A percentile compares a stretch with the other conserved stretches of the same genome.
phyloP scores from a whole-genome alignment of 2,888 invertebrate genomes.

The Horisme vitalbata region DNA sequence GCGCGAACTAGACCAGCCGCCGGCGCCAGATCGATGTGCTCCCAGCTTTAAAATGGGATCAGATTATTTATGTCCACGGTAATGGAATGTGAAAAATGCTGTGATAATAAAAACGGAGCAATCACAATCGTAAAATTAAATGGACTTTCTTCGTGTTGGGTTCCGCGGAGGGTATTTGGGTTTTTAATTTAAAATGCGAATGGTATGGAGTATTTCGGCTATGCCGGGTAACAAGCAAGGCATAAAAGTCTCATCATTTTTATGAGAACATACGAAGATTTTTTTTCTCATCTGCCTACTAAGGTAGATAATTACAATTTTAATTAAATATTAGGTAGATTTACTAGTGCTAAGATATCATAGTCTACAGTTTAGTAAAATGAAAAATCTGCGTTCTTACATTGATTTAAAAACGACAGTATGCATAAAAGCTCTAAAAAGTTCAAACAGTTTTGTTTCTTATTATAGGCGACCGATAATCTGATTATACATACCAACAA shows the following conservation, averaged over 20 bases:
- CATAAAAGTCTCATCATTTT: too few relatives aligned
- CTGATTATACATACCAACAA: constrained; percentile 61
- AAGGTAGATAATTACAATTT: too few relatives aligned
- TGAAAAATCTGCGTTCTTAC: too few relatives aligned
- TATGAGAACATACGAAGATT: too few relatives aligned
- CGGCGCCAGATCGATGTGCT: constrained; percentile 22
- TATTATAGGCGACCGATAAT: not conserved
- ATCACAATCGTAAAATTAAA: constrained; percentile 27
- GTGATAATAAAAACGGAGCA: constrained; percentile 29
- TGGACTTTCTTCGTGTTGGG: constrained; percentile 15
- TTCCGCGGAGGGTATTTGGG: constrained; percentile 8
- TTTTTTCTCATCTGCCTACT: too few relatives aligned
- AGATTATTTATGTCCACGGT: constrained; percentile 27
- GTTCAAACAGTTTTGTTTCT: not conserved
- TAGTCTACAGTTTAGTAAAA: too few relatives aligned
- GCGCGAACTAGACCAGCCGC: constrained; percentile 23
- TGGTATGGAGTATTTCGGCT: too few relatives aligned
- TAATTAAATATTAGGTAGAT: too few relatives aligned
- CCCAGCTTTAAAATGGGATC: constrained; percentile 28
- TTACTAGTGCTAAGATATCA: too few relatives aligned
- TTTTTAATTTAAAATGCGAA: constrained; percentile 19
- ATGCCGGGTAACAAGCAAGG: too few relatives aligned
- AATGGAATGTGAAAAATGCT: constrained; percentile 22
- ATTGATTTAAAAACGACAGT: not conserved
- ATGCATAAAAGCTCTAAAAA: not conserved